Conservation (phyloP, 2,113 vertebrate genomes). For the Sphaerodactylus townsendi region DNA sequence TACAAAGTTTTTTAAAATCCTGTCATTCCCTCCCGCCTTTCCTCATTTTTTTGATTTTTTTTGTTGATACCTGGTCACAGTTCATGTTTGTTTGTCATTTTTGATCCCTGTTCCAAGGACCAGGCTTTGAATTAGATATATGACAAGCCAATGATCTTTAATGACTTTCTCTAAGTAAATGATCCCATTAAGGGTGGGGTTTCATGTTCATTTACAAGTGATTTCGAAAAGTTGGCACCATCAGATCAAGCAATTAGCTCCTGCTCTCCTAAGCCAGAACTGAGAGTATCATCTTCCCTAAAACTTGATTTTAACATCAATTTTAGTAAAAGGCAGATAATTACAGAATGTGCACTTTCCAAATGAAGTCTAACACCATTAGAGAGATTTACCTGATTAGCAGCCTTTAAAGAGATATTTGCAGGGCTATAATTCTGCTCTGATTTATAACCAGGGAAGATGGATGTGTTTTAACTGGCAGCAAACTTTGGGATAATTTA, state of each 20-base stretch:
- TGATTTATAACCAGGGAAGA: slow-evolving; percentile 26
- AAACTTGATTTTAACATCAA: slow-evolving; percentile 12
- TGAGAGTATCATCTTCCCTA: slow-evolving; percentile 1
- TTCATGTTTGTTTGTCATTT: no score
- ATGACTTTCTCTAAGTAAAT: neutral
- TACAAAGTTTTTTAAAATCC: no score
- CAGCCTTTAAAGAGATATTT: slow-evolving; percentile 15
- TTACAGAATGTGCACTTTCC: slow-evolving; percentile 46
- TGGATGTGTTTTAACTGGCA: neutral
- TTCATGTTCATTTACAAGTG: slow-evolving; percentile 13
- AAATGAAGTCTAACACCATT: slow-evolving; percentile 31
- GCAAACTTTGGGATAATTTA: neutral
- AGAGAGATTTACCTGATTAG: slow-evolving; percentile 30
- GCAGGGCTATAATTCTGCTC: slow-evolving; percentile 6
- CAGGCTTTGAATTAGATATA: neutral
- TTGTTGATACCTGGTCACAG: no score
- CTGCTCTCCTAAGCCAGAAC: neutral
- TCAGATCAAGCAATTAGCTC: slow-evolving; percentile 37
- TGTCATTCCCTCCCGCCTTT: no score
- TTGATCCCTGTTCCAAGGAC: neutral
- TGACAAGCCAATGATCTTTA: neutral
- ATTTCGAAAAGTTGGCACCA: neutral
- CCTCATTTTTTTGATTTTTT: no score
- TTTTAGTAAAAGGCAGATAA: slow-evolving; percentile 19
- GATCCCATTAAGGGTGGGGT: neutral